A percentile compares a stretch with the other conserved stretches of the same genome.
These are phyloP conservation scores for Polypedilum pembai DNA, from an alignment of 1,140 invertebrate species.

Conservation along the genomic window DNA sequence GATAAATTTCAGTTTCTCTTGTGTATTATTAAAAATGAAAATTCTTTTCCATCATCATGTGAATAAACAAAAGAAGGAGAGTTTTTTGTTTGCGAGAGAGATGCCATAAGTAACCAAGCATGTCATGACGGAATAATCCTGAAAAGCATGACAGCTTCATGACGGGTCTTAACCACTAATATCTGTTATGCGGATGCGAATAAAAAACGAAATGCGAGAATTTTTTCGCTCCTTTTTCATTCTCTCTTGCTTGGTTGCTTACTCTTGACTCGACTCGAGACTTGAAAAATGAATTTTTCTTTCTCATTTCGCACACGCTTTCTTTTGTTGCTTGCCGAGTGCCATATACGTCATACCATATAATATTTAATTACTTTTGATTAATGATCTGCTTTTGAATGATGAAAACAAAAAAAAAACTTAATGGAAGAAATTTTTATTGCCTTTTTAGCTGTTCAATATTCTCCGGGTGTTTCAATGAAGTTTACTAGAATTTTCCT, in stretches of 20 bases:
- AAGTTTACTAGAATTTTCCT: no score
- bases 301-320: no score
- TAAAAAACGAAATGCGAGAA: background rate
- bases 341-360: conserved; percentile 21
- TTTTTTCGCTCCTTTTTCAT: background rate
- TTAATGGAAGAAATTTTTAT: background rate
- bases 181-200: conserved; percentile 10
- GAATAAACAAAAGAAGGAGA: conserved; percentile 2
- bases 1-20: conserved; percentile 1
- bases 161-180: conserved; percentile 16
- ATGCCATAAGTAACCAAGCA: conserved; percentile 6
- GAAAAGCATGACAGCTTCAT: conserved; percentile 9
- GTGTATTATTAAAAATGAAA: background rate
- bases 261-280: background rate
- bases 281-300: conserved; percentile 19
- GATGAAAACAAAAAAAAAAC: background rate
- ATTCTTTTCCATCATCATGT: conserved; percentile 18
- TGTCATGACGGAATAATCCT: conserved; percentile 16
- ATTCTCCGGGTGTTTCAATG: background rate
- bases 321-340: background rate
- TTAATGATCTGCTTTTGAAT: background rate
- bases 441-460: background rate
- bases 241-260: background rate
- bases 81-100: background rate
- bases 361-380: conserved; percentile 26